Conservation (phyloP, 1,140 invertebrate genomes). For the Nylanderia fulva region DNA sequence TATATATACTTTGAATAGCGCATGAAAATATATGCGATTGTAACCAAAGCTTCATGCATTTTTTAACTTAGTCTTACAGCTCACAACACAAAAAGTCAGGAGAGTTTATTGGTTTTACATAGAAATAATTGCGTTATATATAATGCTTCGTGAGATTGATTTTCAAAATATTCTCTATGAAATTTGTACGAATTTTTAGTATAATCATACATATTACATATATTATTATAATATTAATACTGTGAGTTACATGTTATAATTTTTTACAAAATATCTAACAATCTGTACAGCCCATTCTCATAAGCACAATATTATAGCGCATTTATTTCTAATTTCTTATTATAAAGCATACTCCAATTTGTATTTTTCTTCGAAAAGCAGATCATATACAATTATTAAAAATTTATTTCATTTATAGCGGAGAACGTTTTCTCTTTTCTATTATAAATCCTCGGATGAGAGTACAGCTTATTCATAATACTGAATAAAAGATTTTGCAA, state of each 20-base stretch:
- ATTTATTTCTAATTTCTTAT: constrained; percentile 49
- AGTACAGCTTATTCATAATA: neutral
- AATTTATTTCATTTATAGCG: neutral
- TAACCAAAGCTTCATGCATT: constrained; percentile 53
- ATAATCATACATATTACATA: neutral
- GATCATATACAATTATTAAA: constrained; percentile 42
- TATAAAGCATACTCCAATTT: constrained; percentile 32
- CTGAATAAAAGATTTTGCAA: neutral
- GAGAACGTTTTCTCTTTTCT: neutral
- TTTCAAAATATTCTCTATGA: neutral
- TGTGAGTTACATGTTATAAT: neutral
- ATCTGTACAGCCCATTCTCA: constrained; percentile 55
- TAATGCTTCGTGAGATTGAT: constrained; percentile 16
- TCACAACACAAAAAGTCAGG: constrained; percentile 48
- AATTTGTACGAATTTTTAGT: neutral
- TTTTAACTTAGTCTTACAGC: constrained; percentile 42
- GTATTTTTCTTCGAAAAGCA: constrained; percentile 63
- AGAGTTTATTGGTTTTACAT: constrained; percentile 16
- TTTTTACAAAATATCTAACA: neutral
- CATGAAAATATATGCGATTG: constrained; percentile 23
- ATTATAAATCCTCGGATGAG: neutral
- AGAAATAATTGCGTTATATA: constrained; percentile 39
- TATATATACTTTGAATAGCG: neutral
- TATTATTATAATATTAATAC: constrained; percentile 5
- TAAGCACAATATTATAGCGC: constrained; percentile 36